phyloP scores from a whole-genome alignment of 2,797 vertebrate species.

The Melanotaenia boesemani region DNA sequence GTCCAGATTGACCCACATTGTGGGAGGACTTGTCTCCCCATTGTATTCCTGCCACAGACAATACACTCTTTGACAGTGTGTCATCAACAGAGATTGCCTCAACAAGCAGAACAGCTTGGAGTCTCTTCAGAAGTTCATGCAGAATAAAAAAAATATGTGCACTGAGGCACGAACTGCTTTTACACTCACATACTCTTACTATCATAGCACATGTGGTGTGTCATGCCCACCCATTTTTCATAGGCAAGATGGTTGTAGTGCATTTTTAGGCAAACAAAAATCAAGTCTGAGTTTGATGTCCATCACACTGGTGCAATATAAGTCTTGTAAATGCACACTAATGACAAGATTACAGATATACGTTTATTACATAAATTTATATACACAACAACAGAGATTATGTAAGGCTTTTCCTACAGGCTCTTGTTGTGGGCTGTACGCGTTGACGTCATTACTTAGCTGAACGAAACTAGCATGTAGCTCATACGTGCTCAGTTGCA shows the following conservation, averaged over 20 bases:
- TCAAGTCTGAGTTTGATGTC: background rate
- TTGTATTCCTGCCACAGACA: conserved; percentile 41
- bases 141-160: conserved; percentile 34
- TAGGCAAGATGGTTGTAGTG: background rate
- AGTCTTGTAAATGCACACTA: background rate
- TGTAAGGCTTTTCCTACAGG: conserved; percentile 61
- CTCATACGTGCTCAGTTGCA: background rate
- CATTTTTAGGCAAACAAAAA: background rate
- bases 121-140: conserved; percentile 17
- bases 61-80: conserved; percentile 52
- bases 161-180: background rate
- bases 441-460: conserved; percentile 63
- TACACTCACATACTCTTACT: background rate
- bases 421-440: conserved; percentile 46
- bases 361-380: conserved; percentile 69
- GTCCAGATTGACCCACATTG: conserved; percentile 30
- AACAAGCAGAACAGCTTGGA: conserved; percentile 35
- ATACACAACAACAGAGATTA: conserved; percentile 61
- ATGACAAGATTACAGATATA: conserved; percentile 26
- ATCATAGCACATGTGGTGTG: conserved; percentile 23
- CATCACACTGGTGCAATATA: background rate
- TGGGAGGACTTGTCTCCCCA: background rate
- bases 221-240: background rate
- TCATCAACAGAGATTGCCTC: conserved; percentile 29
- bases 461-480: conserved; percentile 13